These are phyloP conservation scores for Pectinophora gossypiella DNA, from an alignment of 1,140 invertebrate species.

Conservation along the genomic window DNA sequence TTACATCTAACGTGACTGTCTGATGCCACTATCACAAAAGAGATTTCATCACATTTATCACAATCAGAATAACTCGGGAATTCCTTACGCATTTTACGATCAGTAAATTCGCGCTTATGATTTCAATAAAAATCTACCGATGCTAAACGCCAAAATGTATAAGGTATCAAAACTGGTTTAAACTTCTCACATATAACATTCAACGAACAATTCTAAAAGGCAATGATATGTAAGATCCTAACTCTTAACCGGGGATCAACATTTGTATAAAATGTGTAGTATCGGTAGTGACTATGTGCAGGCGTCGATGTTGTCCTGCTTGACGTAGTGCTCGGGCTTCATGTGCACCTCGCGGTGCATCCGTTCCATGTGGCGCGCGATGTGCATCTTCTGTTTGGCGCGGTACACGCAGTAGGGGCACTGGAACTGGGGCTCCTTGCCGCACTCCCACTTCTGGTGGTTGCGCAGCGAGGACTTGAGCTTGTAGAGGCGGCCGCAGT, in stretches of 20 bases:
- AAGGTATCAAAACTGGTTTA: conserved; percentile 13
- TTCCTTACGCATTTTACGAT: conserved; percentile 17
- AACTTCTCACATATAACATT: neutral
- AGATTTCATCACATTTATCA: conserved; percentile 67
- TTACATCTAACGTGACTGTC: conserved; percentile 60
- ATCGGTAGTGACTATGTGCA: conserved; percentile 45
- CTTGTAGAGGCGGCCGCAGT: conserved; percentile 89
- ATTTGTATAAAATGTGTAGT: conserved; percentile 21
- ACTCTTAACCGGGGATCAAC: conserved; percentile 5
- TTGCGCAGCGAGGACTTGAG: conserved; percentile 89
- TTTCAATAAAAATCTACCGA: neutral
- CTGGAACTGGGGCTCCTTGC: conserved; percentile 88
- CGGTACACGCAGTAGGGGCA: conserved; percentile 89
- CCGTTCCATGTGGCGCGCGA: conserved; percentile 89
- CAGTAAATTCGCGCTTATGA: conserved; percentile 2
- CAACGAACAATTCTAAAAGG: neutral
- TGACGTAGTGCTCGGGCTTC: conserved; percentile 65
- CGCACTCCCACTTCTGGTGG: conserved; percentile 92
- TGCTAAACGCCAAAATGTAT: neutral
- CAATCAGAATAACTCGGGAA: conserved; percentile 45
- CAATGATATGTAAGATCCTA: conserved; percentile 3
- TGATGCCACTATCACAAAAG: conserved; percentile 64
- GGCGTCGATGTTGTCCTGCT: conserved; percentile 72
- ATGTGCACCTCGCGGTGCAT: conserved; percentile 87
- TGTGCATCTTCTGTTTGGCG: conserved; percentile 91